Percentiles rank a stretch among this genome's conserved stretches.
Evolutionary conservation across 2,113 vertebrate genomes (phyloP).

Genomic region (Melanotaenia duboulayi): DNA sequence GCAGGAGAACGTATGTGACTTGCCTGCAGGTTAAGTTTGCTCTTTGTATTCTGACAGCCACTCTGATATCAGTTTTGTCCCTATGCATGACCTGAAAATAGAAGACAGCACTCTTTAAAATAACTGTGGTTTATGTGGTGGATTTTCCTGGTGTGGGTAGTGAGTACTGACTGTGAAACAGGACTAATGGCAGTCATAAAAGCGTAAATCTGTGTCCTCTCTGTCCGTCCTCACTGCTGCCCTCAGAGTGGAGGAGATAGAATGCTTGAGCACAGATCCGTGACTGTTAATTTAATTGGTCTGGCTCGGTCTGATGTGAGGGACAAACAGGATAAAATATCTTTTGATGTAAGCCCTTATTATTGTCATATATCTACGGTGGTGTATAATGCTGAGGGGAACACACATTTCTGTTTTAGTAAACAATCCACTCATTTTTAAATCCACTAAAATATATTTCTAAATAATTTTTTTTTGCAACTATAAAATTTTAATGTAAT

Average conservation of each 20-base stretch:
- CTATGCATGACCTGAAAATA: not conserved
- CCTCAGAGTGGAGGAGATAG: constrained; percentile 50
- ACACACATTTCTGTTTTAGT: constrained; percentile 21
- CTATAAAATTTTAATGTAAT: not conserved
- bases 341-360: constrained; percentile 36
- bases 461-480: constrained; percentile 28
- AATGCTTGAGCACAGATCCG: constrained; percentile 50
- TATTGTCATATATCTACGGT: constrained; percentile 1
- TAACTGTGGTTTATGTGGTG: constrained; percentile 4
- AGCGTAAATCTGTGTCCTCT: constrained; percentile 56
- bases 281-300: constrained; percentile 68
- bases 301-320: constrained; percentile 28
- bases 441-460: constrained; percentile 15
- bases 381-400: not conserved
- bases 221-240: constrained; percentile 40
- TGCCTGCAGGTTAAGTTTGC: not conserved
- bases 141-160: constrained; percentile 24
- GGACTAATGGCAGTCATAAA: constrained; percentile 70
- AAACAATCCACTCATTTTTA: constrained; percentile 15
- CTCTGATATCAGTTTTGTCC: not conserved
- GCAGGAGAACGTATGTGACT: not conserved
- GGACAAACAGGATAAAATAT: constrained; percentile 59
- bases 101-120: not conserved
- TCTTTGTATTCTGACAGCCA: not conserved
- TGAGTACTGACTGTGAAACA: constrained; percentile 33